Evolutionary conservation across 2,888 invertebrate species (phyloP).

Genomic region (Gerris lacustris): DNA sequence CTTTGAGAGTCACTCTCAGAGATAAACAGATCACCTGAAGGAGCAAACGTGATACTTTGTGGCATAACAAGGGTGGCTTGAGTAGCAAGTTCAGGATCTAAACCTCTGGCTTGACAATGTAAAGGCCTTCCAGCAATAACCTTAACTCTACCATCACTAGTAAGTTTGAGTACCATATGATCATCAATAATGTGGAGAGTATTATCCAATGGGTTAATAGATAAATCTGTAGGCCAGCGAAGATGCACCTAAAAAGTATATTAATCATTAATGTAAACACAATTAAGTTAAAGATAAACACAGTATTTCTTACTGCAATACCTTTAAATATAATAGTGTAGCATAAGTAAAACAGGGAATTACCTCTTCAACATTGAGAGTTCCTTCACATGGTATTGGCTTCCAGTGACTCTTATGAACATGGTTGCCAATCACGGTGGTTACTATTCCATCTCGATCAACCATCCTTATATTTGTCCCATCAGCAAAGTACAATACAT

Average conservation of each 20-base stretch:
- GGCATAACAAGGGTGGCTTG: constrained; percentile 86
- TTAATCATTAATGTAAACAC: not conserved
- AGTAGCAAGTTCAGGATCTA: constrained; percentile 76
- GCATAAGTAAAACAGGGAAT: not conserved
- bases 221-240: constrained; percentile 90
- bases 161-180: constrained; percentile 85
- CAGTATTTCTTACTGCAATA: not conserved
- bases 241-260: constrained; percentile 53
- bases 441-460: constrained; percentile 80
- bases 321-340: not conserved
- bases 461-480: constrained; percentile 88
- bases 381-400: constrained; percentile 83
- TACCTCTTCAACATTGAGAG: constrained; percentile 71
- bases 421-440: constrained; percentile 82
- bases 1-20: constrained; percentile 93
- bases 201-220: constrained; percentile 88
- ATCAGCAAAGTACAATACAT: constrained; percentile 87
- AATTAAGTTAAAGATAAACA: not conserved
- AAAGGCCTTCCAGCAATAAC: constrained; percentile 87
- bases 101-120: constrained; percentile 72
- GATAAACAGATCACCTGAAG: constrained; percentile 81
- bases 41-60: constrained; percentile 85
- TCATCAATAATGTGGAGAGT: constrained; percentile 92
- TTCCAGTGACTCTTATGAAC: constrained; percentile 91
- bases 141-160: constrained; percentile 78